Base-by-base conservation (phyloP, 2,113 vertebrate species). In the Myiagra hebetior region DNA sequence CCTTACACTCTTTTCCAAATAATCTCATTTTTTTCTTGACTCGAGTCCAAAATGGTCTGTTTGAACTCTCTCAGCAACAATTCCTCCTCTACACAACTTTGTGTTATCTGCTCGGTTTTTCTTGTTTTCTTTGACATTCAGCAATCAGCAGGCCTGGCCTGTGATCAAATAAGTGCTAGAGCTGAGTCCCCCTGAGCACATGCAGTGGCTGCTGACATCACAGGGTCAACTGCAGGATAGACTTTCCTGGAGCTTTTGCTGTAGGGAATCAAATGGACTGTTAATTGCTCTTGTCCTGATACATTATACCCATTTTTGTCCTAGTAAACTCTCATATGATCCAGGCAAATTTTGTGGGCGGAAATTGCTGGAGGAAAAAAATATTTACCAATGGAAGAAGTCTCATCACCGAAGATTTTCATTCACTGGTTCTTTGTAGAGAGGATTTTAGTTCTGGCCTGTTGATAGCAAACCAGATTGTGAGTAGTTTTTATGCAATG, bases 51-150 rank as follows among this genome's bases (percentile, higher is more conserved):
- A 95, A 86, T 67, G 53, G 46, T 95, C 93, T 89, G 84, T 97
- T 97, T 97, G 96, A 97, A 97, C 95, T 96, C 81, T 78, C 82
- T 31, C 56, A 75, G 88, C 64, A 95, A 85, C 95, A 89, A 78
- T 75, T 77, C 83, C 75, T 93, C 79, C 63, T 93, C 95, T 93
- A 55, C 90, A 92, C 41, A 81, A 35, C 73, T 78, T 33, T 17
- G 50, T 89, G 39, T 87, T 95, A 96, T 96, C 92, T 94, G 55
- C 94, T 91, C 35, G 4, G 41, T 85, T 95, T 92, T 93, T 94
- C 95, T 95, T 96, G 95, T 95, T 94, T 97, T 97, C 82, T 68
- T 95, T 97, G 89, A 97, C 91, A 87, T 94, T 91, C 78, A 79
- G 67, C 73, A 96, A 94, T 85, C 95, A 95, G 95, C 93, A 96